Evolutionary conservation across 2,113 vertebrate species (phyloP).

Genomic region (Lophura nycthemera): DNA sequence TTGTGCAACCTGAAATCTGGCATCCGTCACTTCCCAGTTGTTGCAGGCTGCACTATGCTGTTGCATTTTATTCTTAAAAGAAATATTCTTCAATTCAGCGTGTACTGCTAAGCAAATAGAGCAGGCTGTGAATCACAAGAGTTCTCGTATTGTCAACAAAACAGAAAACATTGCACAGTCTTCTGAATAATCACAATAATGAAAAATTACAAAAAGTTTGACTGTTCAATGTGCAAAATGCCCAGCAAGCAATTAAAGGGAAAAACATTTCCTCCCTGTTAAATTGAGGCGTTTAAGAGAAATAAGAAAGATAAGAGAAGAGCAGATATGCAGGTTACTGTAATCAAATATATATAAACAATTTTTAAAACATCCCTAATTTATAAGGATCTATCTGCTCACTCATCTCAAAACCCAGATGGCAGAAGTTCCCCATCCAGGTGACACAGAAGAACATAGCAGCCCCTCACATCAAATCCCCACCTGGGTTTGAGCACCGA

Average conservation of each 20-base stretch:
- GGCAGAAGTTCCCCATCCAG: not conserved
- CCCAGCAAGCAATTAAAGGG: not conserved
- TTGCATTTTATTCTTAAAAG: not conserved
- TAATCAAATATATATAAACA: not conserved
- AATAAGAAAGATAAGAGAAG: not conserved
- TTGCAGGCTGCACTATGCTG: not conserved
- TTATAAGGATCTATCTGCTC: not conserved
- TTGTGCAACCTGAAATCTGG: constrained; percentile 10
- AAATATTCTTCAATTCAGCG: not conserved
- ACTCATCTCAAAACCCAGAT: not conserved
- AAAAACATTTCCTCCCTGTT: not conserved
- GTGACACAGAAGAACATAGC: not conserved
- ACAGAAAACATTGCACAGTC: not conserved
- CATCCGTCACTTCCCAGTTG: not conserved
- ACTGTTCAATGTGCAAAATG: not conserved
- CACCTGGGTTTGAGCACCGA: not conserved
- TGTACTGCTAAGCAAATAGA: constrained; percentile 28
- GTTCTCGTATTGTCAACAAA: not conserved
- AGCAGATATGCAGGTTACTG: not conserved
- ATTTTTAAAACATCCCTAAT: not conserved
- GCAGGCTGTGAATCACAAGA: not conserved
- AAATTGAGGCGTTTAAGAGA: not conserved
- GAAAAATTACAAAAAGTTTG: not conserved
- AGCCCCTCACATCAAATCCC: not conserved
- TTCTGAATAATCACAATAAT: not conserved